These are phyloP conservation scores for Anseranas semipalmata DNA, from an alignment of 2,113 vertebrate genomes.

Conservation along the genomic window DNA sequence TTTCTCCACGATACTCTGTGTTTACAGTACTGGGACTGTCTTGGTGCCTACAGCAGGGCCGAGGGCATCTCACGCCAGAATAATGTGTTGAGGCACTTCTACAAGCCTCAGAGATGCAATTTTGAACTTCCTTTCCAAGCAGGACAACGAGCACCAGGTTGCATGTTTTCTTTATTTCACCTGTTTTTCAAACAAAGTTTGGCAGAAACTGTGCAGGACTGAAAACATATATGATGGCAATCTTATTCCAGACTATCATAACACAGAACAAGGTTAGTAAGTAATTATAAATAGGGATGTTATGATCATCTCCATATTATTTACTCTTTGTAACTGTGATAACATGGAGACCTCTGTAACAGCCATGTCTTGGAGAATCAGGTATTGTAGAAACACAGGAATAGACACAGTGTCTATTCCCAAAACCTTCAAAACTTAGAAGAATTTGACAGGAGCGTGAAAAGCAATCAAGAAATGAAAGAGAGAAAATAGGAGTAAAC, in stretches of 20 bases:
- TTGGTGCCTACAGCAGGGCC: rapidly evolving
- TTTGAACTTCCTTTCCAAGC: neutral
- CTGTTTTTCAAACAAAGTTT: neutral
- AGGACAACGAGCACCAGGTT: neutral
- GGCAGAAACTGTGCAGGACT: neutral
- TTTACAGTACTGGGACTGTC: neutral
- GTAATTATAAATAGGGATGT: neutral
- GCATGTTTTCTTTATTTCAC: neutral
- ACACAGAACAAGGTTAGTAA: neutral
- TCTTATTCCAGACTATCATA: neutral
- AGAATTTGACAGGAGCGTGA: neutral
- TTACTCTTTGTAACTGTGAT: neutral
- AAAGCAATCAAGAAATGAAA: neutral
- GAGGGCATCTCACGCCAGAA: neutral
- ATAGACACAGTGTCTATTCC: neutral
- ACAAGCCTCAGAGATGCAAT: neutral
- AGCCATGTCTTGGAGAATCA: neutral
- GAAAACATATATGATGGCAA: neutral
- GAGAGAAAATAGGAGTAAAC: neutral
- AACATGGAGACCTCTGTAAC: neutral
- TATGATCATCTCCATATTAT: neutral
- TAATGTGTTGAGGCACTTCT: rapidly evolving
- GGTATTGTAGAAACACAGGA: neutral
- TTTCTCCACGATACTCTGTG: neutral
- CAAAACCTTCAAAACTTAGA: neutral